Base-by-base conservation (phyloP, 64 coral and sea anemone species). In the Montipora cactus region DNA sequence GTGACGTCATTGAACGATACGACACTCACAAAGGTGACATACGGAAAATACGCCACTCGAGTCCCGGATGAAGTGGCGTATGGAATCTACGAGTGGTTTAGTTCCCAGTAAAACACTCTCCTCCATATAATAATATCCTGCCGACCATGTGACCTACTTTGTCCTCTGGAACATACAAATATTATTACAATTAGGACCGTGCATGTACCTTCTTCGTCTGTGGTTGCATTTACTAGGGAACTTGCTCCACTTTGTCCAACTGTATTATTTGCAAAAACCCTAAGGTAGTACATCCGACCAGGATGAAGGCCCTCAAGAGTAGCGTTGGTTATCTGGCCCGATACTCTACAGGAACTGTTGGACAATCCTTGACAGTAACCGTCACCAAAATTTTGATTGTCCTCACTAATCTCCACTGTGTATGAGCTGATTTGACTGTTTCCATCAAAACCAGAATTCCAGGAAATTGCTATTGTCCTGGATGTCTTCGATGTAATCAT, bases 161-260 rank as follows among this genome's bases (percentile, higher is more conserved):
- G 28, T 28, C 28, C 1, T 28, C 28, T 28, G 28, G 28, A 28
- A 37, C 28, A 37, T 37, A 37, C 28, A 37, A 37, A 37, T 37
- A 37, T 37, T 37, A 37, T 37, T 37, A 37, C 28, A 2, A 37
- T 2, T 37, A 37, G 28, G 28, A 37, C 28, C 0, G 28, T 37
- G 28, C 28, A 37, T 37, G 28, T 37, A 37, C 28, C 80, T 83
- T 83, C 80, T 83, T 83, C 80, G 67, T 83, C 58, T 67, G 80
- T 83, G 80, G 59, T 67, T 44, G 28, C 12, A 18, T 66, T 83
- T 9, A 83, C 12, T 48, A 67, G 13, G 18, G 80, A 83, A 14
- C 80, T 83, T 37, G 21, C 25, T 5, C 12, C 12, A 67, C 80
- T 83, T 6, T 10, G 6, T 9, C 80, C 80, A 16, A 83, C 21